These are phyloP conservation scores for Meiosimyza platycephala DNA, from an alignment of 2,888 invertebrate genomes.

Conservation along the genomic window DNA sequence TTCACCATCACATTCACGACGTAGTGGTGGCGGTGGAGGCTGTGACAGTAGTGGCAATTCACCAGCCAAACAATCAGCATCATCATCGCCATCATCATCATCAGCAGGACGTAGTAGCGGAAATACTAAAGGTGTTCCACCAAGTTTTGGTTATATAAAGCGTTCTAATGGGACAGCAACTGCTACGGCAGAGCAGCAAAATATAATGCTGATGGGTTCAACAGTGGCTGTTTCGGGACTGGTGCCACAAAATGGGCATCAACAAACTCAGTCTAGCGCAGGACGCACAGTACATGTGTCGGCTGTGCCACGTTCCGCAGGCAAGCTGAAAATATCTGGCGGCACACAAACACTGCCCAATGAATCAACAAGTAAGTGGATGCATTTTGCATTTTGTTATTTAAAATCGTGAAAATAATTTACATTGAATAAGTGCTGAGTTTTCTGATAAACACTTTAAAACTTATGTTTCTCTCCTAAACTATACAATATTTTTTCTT, in stretches of 20 bases:
- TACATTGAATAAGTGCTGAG: background rate
- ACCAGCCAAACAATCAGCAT: background rate
- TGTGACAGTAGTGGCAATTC: slow-evolving; percentile 58
- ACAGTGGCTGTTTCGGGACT: slow-evolving; percentile 34
- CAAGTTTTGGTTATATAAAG: slow-evolving; percentile 88
- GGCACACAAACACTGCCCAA: slow-evolving; percentile 90
- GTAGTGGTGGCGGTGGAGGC: slow-evolving; percentile 59
- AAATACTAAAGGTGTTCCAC: slow-evolving; percentile 81
- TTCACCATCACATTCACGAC: slow-evolving; percentile 64
- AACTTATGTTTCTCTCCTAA: background rate
- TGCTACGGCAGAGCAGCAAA: slow-evolving; percentile 66
- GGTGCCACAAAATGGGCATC: slow-evolving; percentile 46
- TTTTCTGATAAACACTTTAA: background rate
- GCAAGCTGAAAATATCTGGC: slow-evolving; percentile 73
- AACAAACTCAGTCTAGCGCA: slow-evolving; percentile 36
- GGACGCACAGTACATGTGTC: slow-evolving; percentile 84
- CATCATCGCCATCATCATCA: slow-evolving; percentile 59
- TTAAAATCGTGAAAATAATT: background rate
- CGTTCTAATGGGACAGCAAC: slow-evolving; percentile 75
- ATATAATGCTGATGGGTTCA: slow-evolving; percentile 59
- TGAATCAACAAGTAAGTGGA: slow-evolving; percentile 74
- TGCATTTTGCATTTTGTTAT: background rate
- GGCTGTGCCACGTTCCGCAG: slow-evolving; percentile 81
- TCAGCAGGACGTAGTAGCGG: slow-evolving; percentile 48
- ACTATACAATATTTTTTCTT: slow-evolving; percentile 19